phyloP scores from a whole-genome alignment of 1,140 invertebrate genomes.

The Drosophila serrata region DNA sequence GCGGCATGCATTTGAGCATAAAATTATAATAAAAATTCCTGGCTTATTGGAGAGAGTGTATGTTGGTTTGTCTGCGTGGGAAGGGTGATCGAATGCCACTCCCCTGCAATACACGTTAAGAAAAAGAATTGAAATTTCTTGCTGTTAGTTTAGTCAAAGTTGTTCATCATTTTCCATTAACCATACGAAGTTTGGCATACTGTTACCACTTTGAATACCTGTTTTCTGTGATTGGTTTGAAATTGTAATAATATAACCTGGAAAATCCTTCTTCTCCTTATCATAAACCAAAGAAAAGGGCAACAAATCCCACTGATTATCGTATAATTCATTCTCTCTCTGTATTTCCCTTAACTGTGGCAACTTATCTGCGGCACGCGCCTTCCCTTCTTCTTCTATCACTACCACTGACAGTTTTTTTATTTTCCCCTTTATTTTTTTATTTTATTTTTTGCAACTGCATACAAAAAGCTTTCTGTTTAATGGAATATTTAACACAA shows the following conservation, averaged over 20 bases:
- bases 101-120: not conserved
- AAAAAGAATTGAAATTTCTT: not conserved
- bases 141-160: no score
- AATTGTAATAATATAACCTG: not conserved
- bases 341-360: conserved; percentile 43
- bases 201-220: no score
- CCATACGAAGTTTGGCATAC: no score
- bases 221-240: not conserved
- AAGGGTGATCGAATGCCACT: not conserved
- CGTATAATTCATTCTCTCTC: not conserved
- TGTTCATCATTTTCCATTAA: no score
- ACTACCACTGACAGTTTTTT: conserved; percentile 51
- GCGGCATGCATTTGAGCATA: conserved; percentile 69
- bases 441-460: conserved; percentile 57
- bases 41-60: conserved; percentile 48
- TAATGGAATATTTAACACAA: conserved; percentile 84
- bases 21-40: conserved; percentile 77
- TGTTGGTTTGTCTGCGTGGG: conserved; percentile 16
- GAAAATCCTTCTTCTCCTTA: not conserved
- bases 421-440: conserved; percentile 25
- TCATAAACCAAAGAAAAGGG: not conserved
- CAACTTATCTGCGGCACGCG: conserved; percentile 58
- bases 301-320: not conserved
- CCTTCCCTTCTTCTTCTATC: conserved; percentile 35
- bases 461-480: conserved; percentile 79